phyloP scores from a whole-genome alignment of 2,888 invertebrate species.

The Chloroclystis v-ata region DNA sequence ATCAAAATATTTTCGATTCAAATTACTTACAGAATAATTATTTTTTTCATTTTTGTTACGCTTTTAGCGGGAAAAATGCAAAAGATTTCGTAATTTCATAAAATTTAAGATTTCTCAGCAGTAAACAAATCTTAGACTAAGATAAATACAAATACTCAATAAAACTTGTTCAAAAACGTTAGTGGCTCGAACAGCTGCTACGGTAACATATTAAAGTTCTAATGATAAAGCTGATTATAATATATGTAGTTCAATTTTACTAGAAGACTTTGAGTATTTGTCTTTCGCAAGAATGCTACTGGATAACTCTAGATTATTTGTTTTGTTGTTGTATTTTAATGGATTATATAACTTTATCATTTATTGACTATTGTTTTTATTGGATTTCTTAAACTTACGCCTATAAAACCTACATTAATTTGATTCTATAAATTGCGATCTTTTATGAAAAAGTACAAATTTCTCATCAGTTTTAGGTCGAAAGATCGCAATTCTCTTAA shows the following conservation, averaged over 20 bases:
- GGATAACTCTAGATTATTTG: constrained; percentile 57
- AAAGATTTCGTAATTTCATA: constrained; percentile 29
- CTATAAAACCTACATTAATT: constrained; percentile 34
- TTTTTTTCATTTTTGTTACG: constrained; percentile 39
- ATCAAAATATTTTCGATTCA: constrained; percentile 50
- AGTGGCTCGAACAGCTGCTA: constrained; percentile 41
- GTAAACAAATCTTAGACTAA: constrained; percentile 41
- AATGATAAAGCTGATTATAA: constrained; percentile 35
- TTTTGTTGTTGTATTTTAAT: constrained; percentile 76
- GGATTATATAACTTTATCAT: constrained; percentile 67
- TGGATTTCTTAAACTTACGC: constrained; percentile 46
- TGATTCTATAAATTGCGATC: constrained; percentile 37
- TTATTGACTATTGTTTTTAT: constrained; percentile 64
- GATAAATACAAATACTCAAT: constrained; percentile 74
- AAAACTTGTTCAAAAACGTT: constrained; percentile 42
- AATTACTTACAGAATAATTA: constrained; percentile 30
- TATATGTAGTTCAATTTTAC: constrained; percentile 38
- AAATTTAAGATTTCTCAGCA: constrained; percentile 14
- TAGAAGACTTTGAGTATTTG: constrained; percentile 65
- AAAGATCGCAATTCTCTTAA: constrained; percentile 48
- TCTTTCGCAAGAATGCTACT: constrained; percentile 55
- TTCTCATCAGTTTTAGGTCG: constrained; percentile 66
- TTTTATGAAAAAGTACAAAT: constrained; percentile 71
- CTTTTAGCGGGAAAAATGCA: constrained; percentile 36
- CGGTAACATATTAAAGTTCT: constrained; percentile 29